A percentile compares a stretch with the other conserved stretches of the same genome.
Evolutionary conservation across 2,113 vertebrate genomes (phyloP).

Genomic region (Mustelus asterias): DNA sequence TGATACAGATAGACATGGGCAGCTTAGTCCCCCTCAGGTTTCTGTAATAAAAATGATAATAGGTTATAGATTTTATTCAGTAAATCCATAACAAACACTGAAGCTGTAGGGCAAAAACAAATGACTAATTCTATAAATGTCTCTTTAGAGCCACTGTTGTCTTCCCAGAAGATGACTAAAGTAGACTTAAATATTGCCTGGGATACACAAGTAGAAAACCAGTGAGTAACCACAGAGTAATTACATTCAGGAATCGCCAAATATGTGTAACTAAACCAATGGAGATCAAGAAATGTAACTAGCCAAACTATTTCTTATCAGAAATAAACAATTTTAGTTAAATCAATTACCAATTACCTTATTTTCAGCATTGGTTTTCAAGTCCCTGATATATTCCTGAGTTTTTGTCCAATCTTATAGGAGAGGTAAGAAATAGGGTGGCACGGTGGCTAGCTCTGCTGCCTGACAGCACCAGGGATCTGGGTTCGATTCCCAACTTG

Average conservation of each 20-base stretch:
- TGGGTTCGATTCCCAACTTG: too few species aligned
- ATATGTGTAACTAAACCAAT: not conserved
- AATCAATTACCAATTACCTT: not conserved
- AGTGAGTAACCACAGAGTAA: not conserved
- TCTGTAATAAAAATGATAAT: constrained; percentile 13
- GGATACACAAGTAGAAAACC: not conserved
- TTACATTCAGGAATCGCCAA: not conserved
- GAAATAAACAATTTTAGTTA: not conserved
- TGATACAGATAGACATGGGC: not conserved
- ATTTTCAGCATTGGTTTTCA: not conserved
- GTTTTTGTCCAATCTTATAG: not conserved
- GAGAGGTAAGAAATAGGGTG: not conserved
- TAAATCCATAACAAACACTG: not conserved
- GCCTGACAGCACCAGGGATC: too few species aligned
- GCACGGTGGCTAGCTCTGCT: too few species aligned
- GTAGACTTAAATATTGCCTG: not conserved
- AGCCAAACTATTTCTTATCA: too few species aligned
- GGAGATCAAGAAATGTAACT: not conserved
- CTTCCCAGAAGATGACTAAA: not conserved
- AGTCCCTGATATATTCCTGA: not conserved
- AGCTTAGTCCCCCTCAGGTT: not conserved
- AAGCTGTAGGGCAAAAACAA: constrained; percentile 5
- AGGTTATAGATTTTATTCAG: not conserved
- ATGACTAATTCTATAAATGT: not conserved
- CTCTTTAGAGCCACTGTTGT: not conserved